Evolutionary conservation across 2,113 vertebrate species (phyloP), one percentile per base, ranked within the genome.

Genomic region (Corythoichthys haematopterus): DNA sequence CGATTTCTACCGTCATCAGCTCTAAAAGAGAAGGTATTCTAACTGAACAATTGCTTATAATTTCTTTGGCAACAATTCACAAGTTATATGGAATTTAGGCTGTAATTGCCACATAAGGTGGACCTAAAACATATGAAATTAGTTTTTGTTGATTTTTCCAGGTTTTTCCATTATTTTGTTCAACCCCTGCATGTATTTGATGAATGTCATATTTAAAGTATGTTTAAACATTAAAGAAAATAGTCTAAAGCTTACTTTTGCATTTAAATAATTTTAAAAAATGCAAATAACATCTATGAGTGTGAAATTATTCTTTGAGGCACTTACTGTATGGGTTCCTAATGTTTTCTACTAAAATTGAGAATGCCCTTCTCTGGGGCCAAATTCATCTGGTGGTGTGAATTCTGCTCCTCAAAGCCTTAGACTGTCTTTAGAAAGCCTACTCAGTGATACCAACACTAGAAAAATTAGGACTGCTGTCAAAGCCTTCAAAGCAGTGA

Each of bases 401-500:
- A 33, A 55, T 55, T 55, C 33, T 28, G 20, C 40, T 62, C 20
- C 60, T 14, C 40, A 46, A n/a, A 47, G 20, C 20, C 20, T 28
- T 28, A 28, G 20, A 28, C 58, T n/a, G 37, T 12, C 16, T n/a
- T n/a, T 6, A 38, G 20, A 28, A 46, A 28, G n/a, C 40, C 40
- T 43, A 12, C 38, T 45, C 60, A 62, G 20, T 62, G n/a, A 46
- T 28, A 45, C 46, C 20, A 62, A 62, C 60, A 28, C 40, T 57
- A 5, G 14, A 33, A 15, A 57, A 52, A 35, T 20, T 2, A 11
- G 36, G 5, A 36, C 33, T 28, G 37, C 60, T 11, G 60, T 62
- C 60, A 62, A 62, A 62, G 60, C 33, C 60, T 46, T 62, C 60
- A 62, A 62, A 62, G 60, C 43, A 62, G 60, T 14, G 20, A 62